Conservation (phyloP, 2,888 invertebrate genomes). For the Gari tellinella region DNA sequence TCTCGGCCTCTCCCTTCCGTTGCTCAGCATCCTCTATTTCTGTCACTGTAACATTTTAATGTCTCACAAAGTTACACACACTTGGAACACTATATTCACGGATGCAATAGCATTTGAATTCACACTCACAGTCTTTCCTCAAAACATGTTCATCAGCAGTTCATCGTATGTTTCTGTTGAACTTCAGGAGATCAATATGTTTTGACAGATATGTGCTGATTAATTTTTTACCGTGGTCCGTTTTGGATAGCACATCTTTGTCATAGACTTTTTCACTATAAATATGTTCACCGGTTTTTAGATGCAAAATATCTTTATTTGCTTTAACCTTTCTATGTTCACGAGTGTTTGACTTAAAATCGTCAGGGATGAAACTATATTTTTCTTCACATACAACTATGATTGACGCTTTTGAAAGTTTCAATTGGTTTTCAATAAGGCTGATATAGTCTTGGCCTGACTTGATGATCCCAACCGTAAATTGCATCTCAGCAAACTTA, state of each 20-base stretch:
- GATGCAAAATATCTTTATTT: slow-evolving; percentile 32
- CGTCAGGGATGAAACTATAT: no score
- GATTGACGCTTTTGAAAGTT: no score
- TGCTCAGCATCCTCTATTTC: slow-evolving; percentile 15
- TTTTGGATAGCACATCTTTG: slow-evolving; percentile 25
- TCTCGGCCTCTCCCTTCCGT: slow-evolving; percentile 21
- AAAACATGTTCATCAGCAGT: no score
- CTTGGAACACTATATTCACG: background rate
- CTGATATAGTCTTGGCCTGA: slow-evolving; percentile 27
- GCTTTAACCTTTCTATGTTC: slow-evolving; percentile 26
- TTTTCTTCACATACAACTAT: no score
- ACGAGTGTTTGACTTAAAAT: slow-evolving; percentile 43
- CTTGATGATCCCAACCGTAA: slow-evolving; percentile 26
- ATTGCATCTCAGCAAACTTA: slow-evolving; percentile 41
- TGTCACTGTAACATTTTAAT: background rate
- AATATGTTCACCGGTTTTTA: slow-evolving; percentile 29
- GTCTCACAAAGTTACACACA: background rate
- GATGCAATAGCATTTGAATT: background rate
- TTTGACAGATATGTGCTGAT: no score
- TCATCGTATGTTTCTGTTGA: slow-evolving; percentile 4
- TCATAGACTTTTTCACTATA: slow-evolving; percentile 6
- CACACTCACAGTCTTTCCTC: slow-evolving; percentile 13
- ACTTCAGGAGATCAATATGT: no score
- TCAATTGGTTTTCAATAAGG: slow-evolving; percentile 19
- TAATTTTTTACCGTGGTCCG: no score